Base-by-base conservation (phyloP, 2,888 invertebrate species). In the Tachina lurida region DNA sequence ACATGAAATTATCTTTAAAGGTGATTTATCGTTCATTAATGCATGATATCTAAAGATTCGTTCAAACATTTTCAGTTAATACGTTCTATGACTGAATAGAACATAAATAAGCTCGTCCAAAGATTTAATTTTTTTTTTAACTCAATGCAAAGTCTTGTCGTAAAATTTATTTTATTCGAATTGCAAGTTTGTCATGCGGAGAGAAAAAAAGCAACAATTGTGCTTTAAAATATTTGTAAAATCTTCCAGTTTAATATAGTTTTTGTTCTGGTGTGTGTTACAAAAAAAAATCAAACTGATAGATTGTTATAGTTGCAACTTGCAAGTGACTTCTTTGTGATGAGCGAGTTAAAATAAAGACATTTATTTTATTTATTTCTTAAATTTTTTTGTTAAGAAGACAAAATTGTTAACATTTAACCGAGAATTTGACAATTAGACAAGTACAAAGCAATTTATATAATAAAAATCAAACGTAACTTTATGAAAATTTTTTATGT, bases 341-440 rank as follows among this genome's bases (percentile, higher is more conserved):
- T 43, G 82, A 22, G n/a, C n/a, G 78, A 58, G 54, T 67, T 49
- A n/a, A 47, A 77, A 85, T 85, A 22, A 60, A 85, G 85, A 70
- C 85, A 78, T 85, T 85, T 81, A 74, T 74, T 77, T 77, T 77
- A 67, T 77, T 83, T 77, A 71, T 60, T 67, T 71, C 39, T 56
- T 22, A 8, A 10, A 12, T 67, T 52, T 56, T 17, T 70, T 13
- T 79, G 15, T 47, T 74, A 74, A 15, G 39, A 68, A 71, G 17
- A 77, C 63, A 76, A 70, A 76, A 65, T 77, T 63, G 73, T 83
- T 73, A 77, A 62, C 22, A 67, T 83, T 58, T 54, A 78, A 77
- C 67, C 78, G 54, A 78, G 67, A 78, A 73, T 78, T 77, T 73
- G 83, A 77, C 83, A 77, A 83, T 77, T 83, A 67, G 67, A 83